phyloP scores from a whole-genome alignment of 2,888 invertebrate genomes.

The Electrophaes corylata region DNA sequence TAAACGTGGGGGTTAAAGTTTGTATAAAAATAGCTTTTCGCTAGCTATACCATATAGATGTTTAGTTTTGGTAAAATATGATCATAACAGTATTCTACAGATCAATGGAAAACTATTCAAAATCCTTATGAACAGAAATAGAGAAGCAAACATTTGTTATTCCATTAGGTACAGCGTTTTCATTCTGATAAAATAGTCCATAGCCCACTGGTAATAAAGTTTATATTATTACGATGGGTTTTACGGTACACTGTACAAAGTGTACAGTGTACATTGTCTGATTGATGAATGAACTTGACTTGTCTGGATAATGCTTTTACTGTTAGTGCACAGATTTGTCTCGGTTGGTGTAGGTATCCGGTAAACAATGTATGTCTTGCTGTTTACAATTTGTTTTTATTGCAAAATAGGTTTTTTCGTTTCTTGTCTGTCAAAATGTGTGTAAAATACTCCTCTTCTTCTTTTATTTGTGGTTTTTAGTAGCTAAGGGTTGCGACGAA shows the following conservation, averaged over 20 bases:
- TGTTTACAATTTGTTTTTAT: slow-evolving; percentile 10
- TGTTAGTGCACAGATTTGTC: slow-evolving; percentile 15
- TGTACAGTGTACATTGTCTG: slow-evolving; percentile 10
- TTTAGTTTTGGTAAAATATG: too few species aligned
- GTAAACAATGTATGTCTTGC: slow-evolving; percentile 8
- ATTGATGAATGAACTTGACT: slow-evolving; percentile 34
- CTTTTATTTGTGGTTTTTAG: too few species aligned
- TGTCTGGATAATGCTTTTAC: slow-evolving; percentile 29
- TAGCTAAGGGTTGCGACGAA: too few species aligned
- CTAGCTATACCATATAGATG: too few species aligned
- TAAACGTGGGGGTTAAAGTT: too few species aligned
- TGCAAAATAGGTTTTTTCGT: not conserved
- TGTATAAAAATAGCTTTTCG: too few species aligned
- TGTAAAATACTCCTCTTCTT: too few species aligned
- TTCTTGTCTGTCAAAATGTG: too few species aligned
- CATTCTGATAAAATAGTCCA: slow-evolving; percentile 5
- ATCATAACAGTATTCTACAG: not conserved
- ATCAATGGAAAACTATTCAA: not conserved
- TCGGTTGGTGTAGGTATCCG: slow-evolving; percentile 3
- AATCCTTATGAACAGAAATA: slow-evolving; percentile 29
- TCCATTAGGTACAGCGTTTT: slow-evolving; percentile 14
- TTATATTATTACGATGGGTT: slow-evolving; percentile 10
- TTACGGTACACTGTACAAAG: slow-evolving; percentile 14
- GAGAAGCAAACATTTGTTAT: slow-evolving; percentile 30
- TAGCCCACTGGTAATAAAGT: slow-evolving; percentile 10